Percentiles rank a stretch among this genome's conserved stretches.
phyloP scores from a whole-genome alignment of 1,140 invertebrate species.

The Ceratina japonica region DNA sequence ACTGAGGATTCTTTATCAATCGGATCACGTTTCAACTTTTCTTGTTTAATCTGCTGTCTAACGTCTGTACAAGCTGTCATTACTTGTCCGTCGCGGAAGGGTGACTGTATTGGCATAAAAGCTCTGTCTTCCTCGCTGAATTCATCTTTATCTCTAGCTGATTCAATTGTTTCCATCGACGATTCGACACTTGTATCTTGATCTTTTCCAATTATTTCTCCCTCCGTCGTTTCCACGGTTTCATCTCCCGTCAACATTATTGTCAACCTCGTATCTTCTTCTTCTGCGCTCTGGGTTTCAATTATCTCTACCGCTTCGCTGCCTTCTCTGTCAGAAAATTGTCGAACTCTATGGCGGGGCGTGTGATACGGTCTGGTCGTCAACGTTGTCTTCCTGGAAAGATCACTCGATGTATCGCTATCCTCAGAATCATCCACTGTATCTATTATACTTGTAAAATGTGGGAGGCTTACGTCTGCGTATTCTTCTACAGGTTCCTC shows the following conservation, averaged over 20 bases:
- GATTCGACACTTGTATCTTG: conserved; percentile 10
- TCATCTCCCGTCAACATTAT: conserved; percentile 57
- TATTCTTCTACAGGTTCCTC: conserved; percentile 11
- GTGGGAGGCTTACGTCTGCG: conserved; percentile 58
- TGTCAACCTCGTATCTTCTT: conserved; percentile 23
- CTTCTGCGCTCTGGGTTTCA: conserved; percentile 1
- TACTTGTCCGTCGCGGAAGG: not conserved
- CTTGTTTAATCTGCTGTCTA: not conserved
- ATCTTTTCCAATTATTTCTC: not conserved
- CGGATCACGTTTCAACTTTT: no score
- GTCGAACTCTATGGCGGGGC: conserved; percentile 62
- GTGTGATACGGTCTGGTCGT: conserved; percentile 70
- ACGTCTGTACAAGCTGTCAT: no score
- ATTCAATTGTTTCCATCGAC: not conserved
- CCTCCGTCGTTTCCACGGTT: not conserved
- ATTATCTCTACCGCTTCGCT: not conserved
- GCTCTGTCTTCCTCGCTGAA: not conserved
- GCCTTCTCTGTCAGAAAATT: conserved; percentile 38
- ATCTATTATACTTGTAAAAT: conserved; percentile 57
- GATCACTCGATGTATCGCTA: conserved; percentile 74
- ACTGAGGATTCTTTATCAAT: no score
- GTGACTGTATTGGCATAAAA: not conserved
- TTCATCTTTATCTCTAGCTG: not conserved
- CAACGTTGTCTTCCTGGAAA: conserved; percentile 74
- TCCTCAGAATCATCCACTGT: conserved; percentile 62